Conservation (phyloP, 2,797 vertebrate genomes). For the Cuculus canorus region DNA sequence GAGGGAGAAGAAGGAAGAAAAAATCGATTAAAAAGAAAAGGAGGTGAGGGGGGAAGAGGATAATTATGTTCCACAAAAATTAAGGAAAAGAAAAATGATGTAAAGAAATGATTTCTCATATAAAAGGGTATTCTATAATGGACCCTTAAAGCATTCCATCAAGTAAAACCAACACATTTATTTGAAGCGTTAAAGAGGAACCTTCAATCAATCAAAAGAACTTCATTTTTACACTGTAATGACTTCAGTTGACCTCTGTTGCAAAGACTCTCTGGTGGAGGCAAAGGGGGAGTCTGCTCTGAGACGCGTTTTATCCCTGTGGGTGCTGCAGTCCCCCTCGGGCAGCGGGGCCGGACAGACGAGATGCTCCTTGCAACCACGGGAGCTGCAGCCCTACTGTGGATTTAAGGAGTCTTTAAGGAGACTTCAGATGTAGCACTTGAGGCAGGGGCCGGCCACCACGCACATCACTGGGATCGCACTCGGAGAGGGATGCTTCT, state of each 20-base stretch:
- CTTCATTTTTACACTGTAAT: slow-evolving; percentile 58
- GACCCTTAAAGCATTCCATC: slow-evolving; percentile 63
- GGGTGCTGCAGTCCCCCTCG: fast-evolving
- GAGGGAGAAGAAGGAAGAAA: not conserved
- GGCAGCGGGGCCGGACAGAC: not conserved
- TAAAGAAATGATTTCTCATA: slow-evolving; percentile 33
- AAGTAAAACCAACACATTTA: slow-evolving; percentile 69
- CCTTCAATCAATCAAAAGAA: slow-evolving; percentile 65
- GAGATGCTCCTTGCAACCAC: not conserved
- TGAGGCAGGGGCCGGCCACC: not conserved
- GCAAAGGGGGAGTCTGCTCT: not conserved
- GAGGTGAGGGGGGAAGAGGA: not conserved
- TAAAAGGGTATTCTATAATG: slow-evolving; percentile 42
- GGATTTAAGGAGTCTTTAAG: not conserved
- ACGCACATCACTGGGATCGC: not conserved
- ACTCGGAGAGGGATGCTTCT: fast-evolving
- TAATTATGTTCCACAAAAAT: slow-evolving; percentile 58
- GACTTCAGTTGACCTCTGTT: slow-evolving; percentile 61
- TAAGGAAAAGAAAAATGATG: slow-evolving; percentile 63
- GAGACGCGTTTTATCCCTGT: fast-evolving
- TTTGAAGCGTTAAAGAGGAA: slow-evolving; percentile 60
- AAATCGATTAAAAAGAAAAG: not conserved
- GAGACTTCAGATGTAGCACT: not conserved
- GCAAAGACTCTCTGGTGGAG: not conserved
- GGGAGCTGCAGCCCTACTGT: not conserved